These are phyloP conservation scores for Lycophotia porphyrea DNA, from an alignment of 2,888 invertebrate genomes.

Conservation along the genomic window DNA sequence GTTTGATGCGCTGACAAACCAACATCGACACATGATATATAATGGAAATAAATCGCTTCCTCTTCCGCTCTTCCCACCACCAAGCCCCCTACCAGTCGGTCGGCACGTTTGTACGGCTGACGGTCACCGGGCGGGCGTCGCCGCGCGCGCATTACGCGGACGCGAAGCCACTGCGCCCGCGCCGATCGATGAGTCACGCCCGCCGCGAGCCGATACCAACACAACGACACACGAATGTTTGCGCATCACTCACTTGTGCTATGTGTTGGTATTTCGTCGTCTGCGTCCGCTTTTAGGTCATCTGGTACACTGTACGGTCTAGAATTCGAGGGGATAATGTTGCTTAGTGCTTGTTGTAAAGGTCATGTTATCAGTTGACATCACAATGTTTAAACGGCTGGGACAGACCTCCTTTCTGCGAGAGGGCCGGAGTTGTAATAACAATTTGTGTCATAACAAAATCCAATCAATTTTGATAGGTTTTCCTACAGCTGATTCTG, in stretches of 20 bases:
- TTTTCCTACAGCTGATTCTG: too few species aligned
- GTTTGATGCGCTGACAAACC: background rate
- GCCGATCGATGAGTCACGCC: constrained; percentile 55
- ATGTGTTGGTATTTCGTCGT: constrained; percentile 41
- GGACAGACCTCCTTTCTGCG: too few species aligned
- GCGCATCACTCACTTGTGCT: constrained; percentile 45
- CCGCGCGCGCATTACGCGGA: constrained; percentile 69
- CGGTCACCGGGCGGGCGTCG: constrained; percentile 67
- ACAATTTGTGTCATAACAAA: too few species aligned
- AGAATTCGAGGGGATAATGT: constrained; percentile 29
- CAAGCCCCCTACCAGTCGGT: constrained; percentile 55
- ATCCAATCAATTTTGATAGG: too few species aligned
- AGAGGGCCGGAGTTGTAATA: too few species aligned
- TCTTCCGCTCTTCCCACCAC: constrained; percentile 27
- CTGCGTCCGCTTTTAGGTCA: constrained; percentile 40
- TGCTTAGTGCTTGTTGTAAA: constrained; percentile 3
- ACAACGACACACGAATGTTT: constrained; percentile 54
- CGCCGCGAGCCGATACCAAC: constrained; percentile 38
- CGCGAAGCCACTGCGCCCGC: constrained; percentile 66
- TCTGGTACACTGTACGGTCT: constrained; percentile 31
- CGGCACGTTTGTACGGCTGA: constrained; percentile 67
- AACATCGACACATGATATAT: background rate
- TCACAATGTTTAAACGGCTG: too few species aligned
- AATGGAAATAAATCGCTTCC: constrained; percentile 4
- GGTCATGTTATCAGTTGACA: constrained; percentile 9